Conservation (phyloP, 2,888 invertebrate species). For the Dynastes grantii region DNA sequence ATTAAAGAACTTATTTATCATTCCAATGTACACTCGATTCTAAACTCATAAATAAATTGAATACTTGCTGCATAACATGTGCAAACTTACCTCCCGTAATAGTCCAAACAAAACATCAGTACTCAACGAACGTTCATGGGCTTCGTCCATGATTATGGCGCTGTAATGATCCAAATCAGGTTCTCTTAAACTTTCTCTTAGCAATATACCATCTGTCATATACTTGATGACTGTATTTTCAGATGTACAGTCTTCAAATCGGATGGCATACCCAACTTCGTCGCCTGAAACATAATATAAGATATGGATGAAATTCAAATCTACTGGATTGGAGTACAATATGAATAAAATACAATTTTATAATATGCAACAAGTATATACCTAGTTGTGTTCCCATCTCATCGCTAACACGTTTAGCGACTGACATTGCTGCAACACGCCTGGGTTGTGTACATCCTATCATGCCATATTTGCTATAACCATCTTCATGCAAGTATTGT, state of each 20-base stretch:
- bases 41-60: neutral
- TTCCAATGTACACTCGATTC: too few relatives aligned
- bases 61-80: neutral
- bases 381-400: conserved; percentile 94
- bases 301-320: neutral
- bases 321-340: neutral
- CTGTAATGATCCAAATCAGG: conserved; percentile 98
- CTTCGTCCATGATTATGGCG: conserved; percentile 99
- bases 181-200: conserved; percentile 96
- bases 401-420: conserved; percentile 98
- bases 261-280: conserved; percentile 98
- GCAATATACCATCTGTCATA: conserved; percentile 99
- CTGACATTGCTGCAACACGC: conserved; percentile 99
- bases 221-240: conserved; percentile 96
- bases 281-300: conserved; percentile 73
- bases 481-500: conserved; percentile 98
- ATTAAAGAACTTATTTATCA: too few relatives aligned
- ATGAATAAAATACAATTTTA: conserved; percentile 4
- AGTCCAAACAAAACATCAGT: conserved; percentile 99
- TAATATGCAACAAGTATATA: conserved; percentile 61
- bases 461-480: conserved; percentile 92
- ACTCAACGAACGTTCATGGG: conserved; percentile 97
- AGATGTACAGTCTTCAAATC: conserved; percentile 99
- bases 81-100: conserved; percentile 85
- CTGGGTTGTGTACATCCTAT: conserved; percentile 99